These are phyloP conservation scores for Clarias magur DNA, from an alignment of 2,113 vertebrate genomes.

Conservation along the genomic window DNA sequence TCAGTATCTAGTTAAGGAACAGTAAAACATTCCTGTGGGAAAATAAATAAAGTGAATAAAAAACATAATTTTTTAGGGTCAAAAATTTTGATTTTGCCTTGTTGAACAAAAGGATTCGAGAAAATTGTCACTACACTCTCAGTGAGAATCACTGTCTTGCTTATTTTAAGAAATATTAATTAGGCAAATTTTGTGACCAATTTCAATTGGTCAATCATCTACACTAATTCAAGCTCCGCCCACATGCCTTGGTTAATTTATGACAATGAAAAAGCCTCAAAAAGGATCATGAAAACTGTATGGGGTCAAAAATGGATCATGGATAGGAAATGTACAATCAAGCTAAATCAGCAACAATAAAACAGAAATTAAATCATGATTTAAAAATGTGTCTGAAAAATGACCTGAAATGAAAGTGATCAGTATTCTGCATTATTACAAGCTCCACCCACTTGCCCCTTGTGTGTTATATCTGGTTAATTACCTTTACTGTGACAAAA, in stretches of 20 bases:
- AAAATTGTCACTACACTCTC: no score
- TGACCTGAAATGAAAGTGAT: neutral
- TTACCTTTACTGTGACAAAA: neutral
- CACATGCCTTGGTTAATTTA: neutral
- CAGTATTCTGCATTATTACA: neutral
- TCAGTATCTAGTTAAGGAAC: neutral
- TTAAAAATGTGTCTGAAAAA: neutral
- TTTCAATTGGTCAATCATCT: neutral
- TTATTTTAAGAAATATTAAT: neutral
- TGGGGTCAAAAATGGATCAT: neutral
- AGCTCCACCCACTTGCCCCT: neutral
- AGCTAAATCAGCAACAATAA: neutral
- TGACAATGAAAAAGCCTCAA: neutral
- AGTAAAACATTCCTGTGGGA: neutral
- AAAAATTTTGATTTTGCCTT: no score
- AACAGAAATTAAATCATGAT: neutral
- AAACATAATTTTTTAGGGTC: no score
- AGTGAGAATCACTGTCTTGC: neutral
- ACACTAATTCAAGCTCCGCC: neutral
- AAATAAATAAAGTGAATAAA: neutral
- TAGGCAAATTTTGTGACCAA: neutral
- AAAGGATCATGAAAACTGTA: neutral
- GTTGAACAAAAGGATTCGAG: no score
- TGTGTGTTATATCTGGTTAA: neutral
- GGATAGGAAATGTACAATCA: neutral